phyloP scores from a whole-genome alignment of 2,888 invertebrate species.

The Venusia cambrica region DNA sequence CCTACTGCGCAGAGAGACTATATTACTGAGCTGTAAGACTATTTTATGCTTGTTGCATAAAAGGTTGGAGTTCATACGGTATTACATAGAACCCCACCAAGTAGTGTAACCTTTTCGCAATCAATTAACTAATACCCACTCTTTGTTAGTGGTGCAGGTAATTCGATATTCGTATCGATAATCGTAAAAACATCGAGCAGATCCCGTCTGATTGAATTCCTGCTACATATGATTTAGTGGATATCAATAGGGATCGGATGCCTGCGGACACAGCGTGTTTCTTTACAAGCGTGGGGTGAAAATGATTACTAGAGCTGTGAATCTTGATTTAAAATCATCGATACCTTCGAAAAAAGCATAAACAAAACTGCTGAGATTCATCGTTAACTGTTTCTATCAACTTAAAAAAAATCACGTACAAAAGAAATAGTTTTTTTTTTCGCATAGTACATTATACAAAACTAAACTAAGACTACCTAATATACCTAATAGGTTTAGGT shows the following conservation, averaged over 20 bases:
- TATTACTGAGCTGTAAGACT: no score
- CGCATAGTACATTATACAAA: no score
- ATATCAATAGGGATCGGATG: conserved; percentile 51
- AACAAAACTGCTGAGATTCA: no score
- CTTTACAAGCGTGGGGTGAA: conserved; percentile 13
- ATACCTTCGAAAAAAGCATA: no score
- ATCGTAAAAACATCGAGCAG: conserved; percentile 32
- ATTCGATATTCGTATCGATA: conserved; percentile 31
- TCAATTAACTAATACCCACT: conserved; percentile 11
- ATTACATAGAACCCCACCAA: background rate
- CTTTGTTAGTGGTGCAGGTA: conserved; percentile 18
- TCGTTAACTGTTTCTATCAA: no score
- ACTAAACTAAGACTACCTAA: no score
- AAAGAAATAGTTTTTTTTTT: no score
- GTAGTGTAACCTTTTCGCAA: conserved; percentile 5
- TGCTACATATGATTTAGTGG: conserved; percentile 58
- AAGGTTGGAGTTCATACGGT: background rate
- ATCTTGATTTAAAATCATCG: background rate
- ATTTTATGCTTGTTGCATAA: no score
- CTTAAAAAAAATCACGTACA: no score
- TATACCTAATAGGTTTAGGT: no score
- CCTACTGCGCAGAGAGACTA: no score
- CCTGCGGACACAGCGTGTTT: conserved; percentile 35
- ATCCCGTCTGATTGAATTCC: conserved; percentile 62
- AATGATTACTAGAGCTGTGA: conserved; percentile 13